Evolutionary conservation across 2,113 vertebrate genomes (phyloP).

Genomic region (Theristicus caerulescens): DNA sequence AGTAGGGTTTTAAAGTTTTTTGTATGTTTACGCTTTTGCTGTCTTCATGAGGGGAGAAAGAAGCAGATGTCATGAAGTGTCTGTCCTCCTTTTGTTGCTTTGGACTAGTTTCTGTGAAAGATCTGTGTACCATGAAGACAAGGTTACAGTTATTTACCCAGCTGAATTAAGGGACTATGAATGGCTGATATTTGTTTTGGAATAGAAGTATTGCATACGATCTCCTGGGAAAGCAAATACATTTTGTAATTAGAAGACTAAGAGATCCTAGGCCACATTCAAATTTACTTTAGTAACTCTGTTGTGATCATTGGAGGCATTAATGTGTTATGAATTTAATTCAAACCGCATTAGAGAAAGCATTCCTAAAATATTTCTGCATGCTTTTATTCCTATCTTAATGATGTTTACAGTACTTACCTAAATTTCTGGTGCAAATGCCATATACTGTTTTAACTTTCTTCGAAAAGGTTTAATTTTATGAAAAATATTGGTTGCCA

Average conservation of each 20-base stretch:
- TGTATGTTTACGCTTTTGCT: not conserved
- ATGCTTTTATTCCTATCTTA: not conserved
- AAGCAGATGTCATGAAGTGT: not conserved
- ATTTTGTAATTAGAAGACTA: not conserved
- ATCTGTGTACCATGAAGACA: not conserved
- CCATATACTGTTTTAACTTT: not conserved
- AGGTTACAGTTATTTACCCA: not conserved
- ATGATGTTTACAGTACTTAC: not conserved
- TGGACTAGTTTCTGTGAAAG: not conserved
- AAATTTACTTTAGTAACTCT: not conserved
- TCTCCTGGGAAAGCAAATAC: not conserved
- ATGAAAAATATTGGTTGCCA: not conserved
- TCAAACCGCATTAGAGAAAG: not conserved
- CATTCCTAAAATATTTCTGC: not conserved
- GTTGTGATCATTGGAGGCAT: not conserved
- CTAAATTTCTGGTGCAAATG: not conserved
- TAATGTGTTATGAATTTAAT: not conserved
- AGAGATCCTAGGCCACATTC: not conserved
- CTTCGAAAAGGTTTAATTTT: not conserved
- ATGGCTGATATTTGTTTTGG: constrained; percentile 19
- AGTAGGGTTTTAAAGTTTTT: not conserved
- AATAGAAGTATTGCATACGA: not conserved
- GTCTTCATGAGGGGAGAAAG: not conserved
- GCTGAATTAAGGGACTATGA: not conserved
- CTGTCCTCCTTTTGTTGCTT: not conserved